phyloP scores from a whole-genome alignment of 2,113 vertebrate species.

The Pleuronectes platessa region DNA sequence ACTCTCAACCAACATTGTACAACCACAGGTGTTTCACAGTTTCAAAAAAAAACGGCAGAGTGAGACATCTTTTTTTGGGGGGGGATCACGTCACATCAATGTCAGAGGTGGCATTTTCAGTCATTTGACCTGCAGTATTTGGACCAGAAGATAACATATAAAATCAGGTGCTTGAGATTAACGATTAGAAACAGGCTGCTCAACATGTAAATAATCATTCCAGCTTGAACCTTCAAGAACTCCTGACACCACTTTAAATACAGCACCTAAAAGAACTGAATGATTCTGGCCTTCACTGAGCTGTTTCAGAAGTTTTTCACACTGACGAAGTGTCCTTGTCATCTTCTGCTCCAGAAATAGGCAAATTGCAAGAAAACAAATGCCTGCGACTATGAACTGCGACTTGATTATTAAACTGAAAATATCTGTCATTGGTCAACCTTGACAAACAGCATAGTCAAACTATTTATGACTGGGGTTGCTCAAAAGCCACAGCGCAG shows the following conservation, averaged over 20 bases:
- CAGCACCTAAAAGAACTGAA: conserved; percentile 4
- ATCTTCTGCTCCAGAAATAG: not conserved
- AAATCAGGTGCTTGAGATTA: no score
- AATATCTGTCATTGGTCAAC: conserved; percentile 30
- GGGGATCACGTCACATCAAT: no score
- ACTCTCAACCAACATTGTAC: no score
- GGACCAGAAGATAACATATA: no score
- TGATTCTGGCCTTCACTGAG: not conserved
- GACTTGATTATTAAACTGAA: conserved; percentile 10
- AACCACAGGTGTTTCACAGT: no score
- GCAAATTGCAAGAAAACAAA: conserved; percentile 31
- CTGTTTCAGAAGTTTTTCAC: conserved; percentile 4
- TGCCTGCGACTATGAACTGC: conserved; percentile 10
- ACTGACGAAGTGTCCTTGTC: conserved; percentile 25
- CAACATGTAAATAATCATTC: not conserved
- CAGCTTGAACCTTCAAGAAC: not conserved
- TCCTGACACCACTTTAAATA: no score
- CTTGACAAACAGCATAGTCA: conserved; percentile 11
- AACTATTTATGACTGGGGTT: conserved; percentile 44
- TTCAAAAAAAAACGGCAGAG: no score
- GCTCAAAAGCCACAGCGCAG: conserved; percentile 1
- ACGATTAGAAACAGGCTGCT: no score
- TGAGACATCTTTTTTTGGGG: no score
- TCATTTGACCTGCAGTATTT: no score
- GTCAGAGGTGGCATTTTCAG: no score